Evolutionary conservation across 2,113 vertebrate species (phyloP), one percentile per base, ranked within the genome.

Genomic region (Tichodroma muraria): DNA sequence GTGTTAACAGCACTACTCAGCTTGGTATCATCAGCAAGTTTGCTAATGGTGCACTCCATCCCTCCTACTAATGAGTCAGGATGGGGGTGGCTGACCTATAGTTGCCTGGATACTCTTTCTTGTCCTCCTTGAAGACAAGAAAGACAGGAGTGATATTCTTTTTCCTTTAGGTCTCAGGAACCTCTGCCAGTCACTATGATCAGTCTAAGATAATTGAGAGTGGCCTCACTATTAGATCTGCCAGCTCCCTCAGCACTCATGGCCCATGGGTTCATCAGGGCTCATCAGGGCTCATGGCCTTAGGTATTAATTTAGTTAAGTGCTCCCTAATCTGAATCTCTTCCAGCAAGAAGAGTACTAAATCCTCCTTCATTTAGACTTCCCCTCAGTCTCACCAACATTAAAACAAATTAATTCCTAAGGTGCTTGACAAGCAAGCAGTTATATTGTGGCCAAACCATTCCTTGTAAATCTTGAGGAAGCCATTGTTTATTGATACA

Each of bases 321-420:
- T 37, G 52, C 57, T 88, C 15, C 23, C 21, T 63, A 42, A 42
- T 6, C 27, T 84, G 42, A 84, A 57, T 37, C 13, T 70, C 19
- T 80, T 93, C 30, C 42, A 57, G 65, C 19, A 66, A 33, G 37
- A 70, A 33, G 11, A 64, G 15, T 64, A 52, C 12, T 24, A 49
- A 68, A 22, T n/a, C 25, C 16, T 83, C 25, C 40, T 79, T 64
- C 12, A n/a, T 87, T 76, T 42, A 64, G 49, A 65, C 6, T 60
- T 75, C 2, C 8, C 13, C 2, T 1, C 5, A 59, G 18, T 30
- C 35, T 73, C 45, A 12, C 0, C 1, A 17, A 54, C 45, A 37
- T 60, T 24, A 40, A 71, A 84, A 38, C 11, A 68, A 84, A 72
- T 38, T 38, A 3, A 59, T 57, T 76, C 27, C 49, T 71, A 44